These are phyloP conservation scores for Planiliza haematocheilus DNA, from an alignment of 2,113 vertebrate genomes.

Conservation along the genomic window DNA sequence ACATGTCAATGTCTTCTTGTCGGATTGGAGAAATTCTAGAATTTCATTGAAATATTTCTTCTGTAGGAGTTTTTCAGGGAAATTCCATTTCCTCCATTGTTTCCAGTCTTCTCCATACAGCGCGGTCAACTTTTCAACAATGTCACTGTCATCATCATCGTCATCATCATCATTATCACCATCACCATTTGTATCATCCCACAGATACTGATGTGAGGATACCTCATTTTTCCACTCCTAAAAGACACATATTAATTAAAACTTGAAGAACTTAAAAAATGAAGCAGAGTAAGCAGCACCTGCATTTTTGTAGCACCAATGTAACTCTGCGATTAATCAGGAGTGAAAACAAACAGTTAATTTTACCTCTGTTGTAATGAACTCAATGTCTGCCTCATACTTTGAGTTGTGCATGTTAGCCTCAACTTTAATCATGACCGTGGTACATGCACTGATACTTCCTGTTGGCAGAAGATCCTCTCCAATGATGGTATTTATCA, in stretches of 20 bases:
- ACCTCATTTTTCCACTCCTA: constrained; percentile 63
- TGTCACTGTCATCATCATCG: not conserved
- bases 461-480: constrained; percentile 63
- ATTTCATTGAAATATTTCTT: too few species aligned
- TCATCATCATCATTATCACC: not conserved
- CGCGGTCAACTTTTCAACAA: constrained; percentile 32
- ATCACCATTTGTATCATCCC: too few species aligned
- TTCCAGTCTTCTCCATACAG: constrained; percentile 49
- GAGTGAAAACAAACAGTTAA: not conserved
- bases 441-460: constrained; percentile 64
- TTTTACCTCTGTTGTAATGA: constrained; percentile 68
- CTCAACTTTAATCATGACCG: constrained; percentile 74
- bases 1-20: too few species aligned
- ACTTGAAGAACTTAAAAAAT: too few species aligned
- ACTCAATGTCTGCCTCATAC: constrained; percentile 72
- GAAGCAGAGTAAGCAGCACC: too few species aligned
- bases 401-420: constrained; percentile 33
- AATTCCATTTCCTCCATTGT: too few species aligned
- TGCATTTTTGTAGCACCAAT: too few species aligned
- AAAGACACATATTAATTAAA: not conserved
- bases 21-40: constrained; percentile 29
- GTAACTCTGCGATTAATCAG: not conserved
- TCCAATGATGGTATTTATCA: constrained; percentile 73
- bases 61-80: not conserved
- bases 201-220: not conserved